Evolutionary conservation across 2,113 vertebrate species (phyloP).

Genomic region (Vulpes lagopus): DNA sequence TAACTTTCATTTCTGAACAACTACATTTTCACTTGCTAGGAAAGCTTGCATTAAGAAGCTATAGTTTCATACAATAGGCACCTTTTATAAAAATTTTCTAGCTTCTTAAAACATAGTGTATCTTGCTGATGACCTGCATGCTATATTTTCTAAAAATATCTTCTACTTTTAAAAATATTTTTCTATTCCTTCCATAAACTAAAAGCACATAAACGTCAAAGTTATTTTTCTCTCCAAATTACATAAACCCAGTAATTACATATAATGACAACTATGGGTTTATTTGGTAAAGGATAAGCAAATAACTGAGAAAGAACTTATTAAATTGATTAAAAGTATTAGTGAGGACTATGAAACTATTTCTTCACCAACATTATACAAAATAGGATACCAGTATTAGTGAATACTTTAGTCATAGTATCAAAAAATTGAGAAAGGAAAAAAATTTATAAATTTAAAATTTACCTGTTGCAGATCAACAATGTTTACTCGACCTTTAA

Average conservation of each 20-base stretch:
- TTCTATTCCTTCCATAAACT: slow-evolving; percentile 5
- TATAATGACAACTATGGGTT: slow-evolving; percentile 25
- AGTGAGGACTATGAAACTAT: not conserved
- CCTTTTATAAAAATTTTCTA: slow-evolving; percentile 22
- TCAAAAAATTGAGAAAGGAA: slow-evolving; percentile 52
- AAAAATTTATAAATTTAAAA: slow-evolving; percentile 67
- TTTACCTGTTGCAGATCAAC: slow-evolving; percentile 97
- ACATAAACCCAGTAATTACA: not conserved
- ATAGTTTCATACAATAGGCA: not conserved
- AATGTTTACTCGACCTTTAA: slow-evolving; percentile 96
- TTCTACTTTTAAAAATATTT: not conserved
- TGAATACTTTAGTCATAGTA: not conserved
- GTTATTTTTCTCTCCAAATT: slow-evolving; percentile 32
- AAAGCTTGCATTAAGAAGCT: slow-evolving; percentile 34
- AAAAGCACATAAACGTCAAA: slow-evolving; percentile 24
- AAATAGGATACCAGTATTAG: slow-evolving; percentile 14
- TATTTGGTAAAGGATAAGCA: slow-evolving; percentile 42
- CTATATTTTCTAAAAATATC: not conserved
- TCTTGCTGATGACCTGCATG: not conserved
- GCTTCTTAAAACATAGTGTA: not conserved
- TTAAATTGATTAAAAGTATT: not conserved
- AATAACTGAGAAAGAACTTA: slow-evolving; percentile 25
- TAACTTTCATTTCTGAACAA: slow-evolving; percentile 51
- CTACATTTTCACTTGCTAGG: not conserved
- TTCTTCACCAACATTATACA: slow-evolving; percentile 21